Conservation (phyloP, 2,797 vertebrate genomes). For the Sebastes vulpes region DNA sequence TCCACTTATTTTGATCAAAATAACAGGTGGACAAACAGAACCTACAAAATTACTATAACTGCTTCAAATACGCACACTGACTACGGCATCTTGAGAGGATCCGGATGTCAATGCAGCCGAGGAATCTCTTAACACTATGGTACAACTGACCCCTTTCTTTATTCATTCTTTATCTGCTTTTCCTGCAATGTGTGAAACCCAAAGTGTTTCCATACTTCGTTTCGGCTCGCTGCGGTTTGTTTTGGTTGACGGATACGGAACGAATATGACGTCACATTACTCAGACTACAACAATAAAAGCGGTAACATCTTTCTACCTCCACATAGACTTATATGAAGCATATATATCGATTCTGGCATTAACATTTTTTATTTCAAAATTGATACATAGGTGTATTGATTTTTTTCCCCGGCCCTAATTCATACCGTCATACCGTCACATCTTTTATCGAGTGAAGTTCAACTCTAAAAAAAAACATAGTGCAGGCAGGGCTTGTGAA, state of each 20-base stretch:
- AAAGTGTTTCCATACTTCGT: too few relatives aligned
- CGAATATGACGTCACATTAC: too few relatives aligned
- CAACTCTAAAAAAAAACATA: background rate
- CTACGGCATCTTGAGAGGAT: background rate
- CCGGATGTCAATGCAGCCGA: background rate
- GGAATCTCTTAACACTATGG: background rate
- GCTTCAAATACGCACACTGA: background rate
- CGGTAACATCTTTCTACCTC: too few relatives aligned
- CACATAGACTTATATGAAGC: too few relatives aligned
- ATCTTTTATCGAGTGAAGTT: background rate
- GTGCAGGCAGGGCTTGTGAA: background rate
- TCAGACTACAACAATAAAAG: too few relatives aligned
- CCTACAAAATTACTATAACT: slow-evolving; percentile 27
- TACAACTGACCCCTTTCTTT: background rate
- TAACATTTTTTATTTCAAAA: too few relatives aligned
- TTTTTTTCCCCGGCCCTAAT: too few relatives aligned
- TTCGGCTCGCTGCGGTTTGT: too few relatives aligned
- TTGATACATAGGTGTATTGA: too few relatives aligned
- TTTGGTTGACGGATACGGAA: too few relatives aligned
- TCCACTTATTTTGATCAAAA: slow-evolving; percentile 12
- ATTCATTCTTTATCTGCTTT: background rate
- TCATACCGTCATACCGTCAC: background rate
- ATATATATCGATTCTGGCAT: too few relatives aligned
- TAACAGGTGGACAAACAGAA: slow-evolving; percentile 8
- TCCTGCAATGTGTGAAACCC: background rate